These are phyloP conservation scores for Napeogenes sylphis DNA, from an alignment of 2,888 invertebrate genomes.

Conservation along the genomic window DNA sequence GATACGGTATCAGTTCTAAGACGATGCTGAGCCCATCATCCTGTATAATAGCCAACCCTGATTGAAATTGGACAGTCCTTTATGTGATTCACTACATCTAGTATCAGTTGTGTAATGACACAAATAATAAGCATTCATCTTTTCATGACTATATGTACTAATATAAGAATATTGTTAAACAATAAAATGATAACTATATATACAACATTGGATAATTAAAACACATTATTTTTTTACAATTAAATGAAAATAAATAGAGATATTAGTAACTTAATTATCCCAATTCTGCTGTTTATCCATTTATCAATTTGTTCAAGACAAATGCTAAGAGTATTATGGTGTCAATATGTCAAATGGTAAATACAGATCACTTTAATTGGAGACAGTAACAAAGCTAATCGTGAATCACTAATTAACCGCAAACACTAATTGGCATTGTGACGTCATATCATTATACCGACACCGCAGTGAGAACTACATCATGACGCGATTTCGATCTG, in stretches of 20 bases:
- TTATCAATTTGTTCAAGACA: background rate
- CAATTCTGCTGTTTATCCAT: no score
- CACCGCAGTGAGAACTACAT: slow-evolving; percentile 10
- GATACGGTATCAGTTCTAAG: background rate
- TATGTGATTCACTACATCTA: slow-evolving; percentile 7
- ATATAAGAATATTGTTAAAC: no score
- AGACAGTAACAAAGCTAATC: slow-evolving; percentile 13
- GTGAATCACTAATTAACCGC: slow-evolving; percentile 23
- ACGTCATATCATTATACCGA: slow-evolving; percentile 11
- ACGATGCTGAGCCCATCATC: background rate
- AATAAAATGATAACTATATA: no score
- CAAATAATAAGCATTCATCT: background rate
- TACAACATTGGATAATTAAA: no score
- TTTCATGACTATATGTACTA: no score
- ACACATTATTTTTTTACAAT: no score
- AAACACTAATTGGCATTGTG: slow-evolving; percentile 21
- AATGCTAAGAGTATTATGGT: background rate
- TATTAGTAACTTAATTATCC: no score
- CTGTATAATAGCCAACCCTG: slow-evolving; percentile 10
- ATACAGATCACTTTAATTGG: slow-evolving; percentile 1
- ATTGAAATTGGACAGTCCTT: slow-evolving; percentile 15
- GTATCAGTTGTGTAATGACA: background rate
- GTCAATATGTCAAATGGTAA: background rate
- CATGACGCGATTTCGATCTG: background rate
- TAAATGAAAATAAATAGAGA: no score